Conservation (phyloP, 2,888 invertebrate genomes). For the Pseudococcus longispinus region DNA sequence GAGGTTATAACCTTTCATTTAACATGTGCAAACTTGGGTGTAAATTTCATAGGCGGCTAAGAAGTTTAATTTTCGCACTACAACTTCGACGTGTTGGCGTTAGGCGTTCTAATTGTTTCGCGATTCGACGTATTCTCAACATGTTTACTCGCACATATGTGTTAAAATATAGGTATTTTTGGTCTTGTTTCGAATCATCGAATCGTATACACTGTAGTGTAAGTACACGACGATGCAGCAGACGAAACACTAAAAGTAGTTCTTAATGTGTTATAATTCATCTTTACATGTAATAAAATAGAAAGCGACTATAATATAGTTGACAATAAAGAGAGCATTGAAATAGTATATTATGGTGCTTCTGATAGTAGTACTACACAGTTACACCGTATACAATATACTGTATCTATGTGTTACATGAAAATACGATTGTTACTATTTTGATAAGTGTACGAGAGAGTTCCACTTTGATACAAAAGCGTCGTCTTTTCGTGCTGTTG, state of each 20-base stretch:
- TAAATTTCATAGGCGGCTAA: slow-evolving; percentile 7
- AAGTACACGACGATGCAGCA: neutral
- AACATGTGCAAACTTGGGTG: neutral
- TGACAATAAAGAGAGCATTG: neutral
- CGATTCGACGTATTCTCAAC: neutral
- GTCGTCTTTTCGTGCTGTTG: neutral
- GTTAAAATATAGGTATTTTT: neutral
- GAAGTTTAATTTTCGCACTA: neutral
- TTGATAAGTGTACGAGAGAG: neutral
- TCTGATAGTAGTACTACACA: neutral
- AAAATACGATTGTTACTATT: neutral
- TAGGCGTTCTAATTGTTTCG: neutral
- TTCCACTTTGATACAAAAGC: neutral
- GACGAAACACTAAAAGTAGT: neutral
- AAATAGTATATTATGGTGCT: neutral
- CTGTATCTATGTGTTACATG: neutral
- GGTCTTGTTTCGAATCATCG: neutral
- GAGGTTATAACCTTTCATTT: neutral
- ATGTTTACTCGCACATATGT: neutral
- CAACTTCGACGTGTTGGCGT: neutral
- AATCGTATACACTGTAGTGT: too few species aligned
- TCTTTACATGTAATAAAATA: neutral
- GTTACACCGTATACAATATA: neutral
- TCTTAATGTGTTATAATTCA: neutral
- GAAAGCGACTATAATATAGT: neutral